phyloP scores from a whole-genome alignment of 2,113 vertebrate genomes.

The Dermatemys mawii region DNA sequence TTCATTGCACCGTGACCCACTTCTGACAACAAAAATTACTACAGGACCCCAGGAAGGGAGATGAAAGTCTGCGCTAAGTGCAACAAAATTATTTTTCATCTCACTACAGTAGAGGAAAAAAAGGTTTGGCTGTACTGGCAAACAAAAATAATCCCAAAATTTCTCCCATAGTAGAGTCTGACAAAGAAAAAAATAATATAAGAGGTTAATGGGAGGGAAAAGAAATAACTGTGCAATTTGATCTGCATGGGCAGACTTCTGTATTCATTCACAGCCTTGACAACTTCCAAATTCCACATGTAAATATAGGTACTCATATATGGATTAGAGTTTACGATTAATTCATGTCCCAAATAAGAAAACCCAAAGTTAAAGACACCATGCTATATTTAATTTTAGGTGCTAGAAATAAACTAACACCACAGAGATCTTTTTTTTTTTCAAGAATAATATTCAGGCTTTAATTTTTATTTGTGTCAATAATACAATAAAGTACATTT shows the following conservation, averaged over 20 bases:
- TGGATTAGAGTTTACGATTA: background rate
- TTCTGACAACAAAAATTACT: too few relatives aligned
- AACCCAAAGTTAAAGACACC: accelerated
- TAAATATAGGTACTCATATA: background rate
- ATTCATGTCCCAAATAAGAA: background rate
- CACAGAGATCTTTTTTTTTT: background rate
- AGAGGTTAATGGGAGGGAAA: background rate
- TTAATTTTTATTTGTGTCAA: background rate
- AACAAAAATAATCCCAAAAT: background rate
- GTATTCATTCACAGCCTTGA: background rate
- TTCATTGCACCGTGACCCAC: too few relatives aligned
- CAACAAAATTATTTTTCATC: background rate
- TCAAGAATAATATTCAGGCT: background rate
- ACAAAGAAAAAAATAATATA: background rate
- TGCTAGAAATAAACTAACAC: background rate
- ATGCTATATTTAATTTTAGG: background rate
- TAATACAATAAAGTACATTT: background rate
- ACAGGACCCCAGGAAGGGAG: too few relatives aligned
- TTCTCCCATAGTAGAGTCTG: background rate
- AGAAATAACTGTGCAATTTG: background rate
- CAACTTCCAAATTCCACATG: background rate
- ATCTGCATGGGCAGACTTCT: background rate
- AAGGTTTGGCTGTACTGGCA: background rate
- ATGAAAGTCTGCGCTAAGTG: background rate
- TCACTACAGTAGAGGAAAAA: background rate